Conservation (phyloP, 2,888 invertebrate genomes). For the Lasioglossum zephyrum region DNA sequence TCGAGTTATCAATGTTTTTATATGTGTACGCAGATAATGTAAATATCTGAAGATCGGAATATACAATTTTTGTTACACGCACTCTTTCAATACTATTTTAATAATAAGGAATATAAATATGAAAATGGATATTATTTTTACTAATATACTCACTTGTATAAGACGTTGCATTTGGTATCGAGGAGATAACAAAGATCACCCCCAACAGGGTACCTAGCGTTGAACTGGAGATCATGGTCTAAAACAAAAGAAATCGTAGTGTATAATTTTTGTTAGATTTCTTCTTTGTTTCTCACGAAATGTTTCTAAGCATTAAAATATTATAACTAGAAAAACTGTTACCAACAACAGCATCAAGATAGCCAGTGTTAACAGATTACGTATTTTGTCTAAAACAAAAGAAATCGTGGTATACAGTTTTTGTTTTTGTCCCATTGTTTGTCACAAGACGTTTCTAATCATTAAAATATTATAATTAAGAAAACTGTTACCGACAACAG, state of each 20-base stretch:
- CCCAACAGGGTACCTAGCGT: constrained; percentile 49
- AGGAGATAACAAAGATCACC: constrained; percentile 56
- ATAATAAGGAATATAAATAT: not conserved
- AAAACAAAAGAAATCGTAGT: constrained; percentile 36
- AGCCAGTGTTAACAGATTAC: not conserved
- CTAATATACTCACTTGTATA: constrained; percentile 71
- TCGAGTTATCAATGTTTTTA: too few relatives aligned
- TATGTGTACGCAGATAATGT: too few relatives aligned
- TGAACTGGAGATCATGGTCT: constrained; percentile 60
- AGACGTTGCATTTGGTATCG: constrained; percentile 65
- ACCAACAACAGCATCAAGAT: not conserved
- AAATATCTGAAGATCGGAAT: too few relatives aligned
- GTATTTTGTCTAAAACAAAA: not conserved
- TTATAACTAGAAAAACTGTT: not conserved
- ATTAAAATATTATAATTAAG: not conserved
- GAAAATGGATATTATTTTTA: not conserved
- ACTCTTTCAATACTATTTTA: not conserved
- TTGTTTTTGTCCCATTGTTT: too few relatives aligned
- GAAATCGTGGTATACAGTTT: too few relatives aligned
- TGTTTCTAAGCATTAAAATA: not conserved
- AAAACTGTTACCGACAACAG: not conserved
- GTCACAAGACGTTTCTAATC: not conserved
- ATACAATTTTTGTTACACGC: too few relatives aligned
- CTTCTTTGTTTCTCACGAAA: not conserved
- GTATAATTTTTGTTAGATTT: too few relatives aligned